A percentile compares a stretch with the other conserved stretches of the same genome.
These are phyloP conservation scores for Atta cephalotes DNA, from an alignment of 1,140 invertebrate species.

Conservation along the genomic window DNA sequence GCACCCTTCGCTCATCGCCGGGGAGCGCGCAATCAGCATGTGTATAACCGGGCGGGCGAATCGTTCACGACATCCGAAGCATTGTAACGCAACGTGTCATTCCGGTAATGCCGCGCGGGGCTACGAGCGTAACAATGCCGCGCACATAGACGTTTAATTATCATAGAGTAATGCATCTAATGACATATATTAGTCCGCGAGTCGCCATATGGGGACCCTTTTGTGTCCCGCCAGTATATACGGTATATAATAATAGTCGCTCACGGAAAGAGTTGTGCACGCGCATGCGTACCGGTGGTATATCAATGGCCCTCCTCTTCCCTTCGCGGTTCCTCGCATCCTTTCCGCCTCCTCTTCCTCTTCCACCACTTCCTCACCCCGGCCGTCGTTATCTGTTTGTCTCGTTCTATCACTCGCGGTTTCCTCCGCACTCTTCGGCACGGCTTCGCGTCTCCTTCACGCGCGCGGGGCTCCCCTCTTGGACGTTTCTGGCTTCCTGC, in stretches of 20 bases:
- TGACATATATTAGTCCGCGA: conserved; percentile 85
- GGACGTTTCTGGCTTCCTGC: conserved; percentile 57
- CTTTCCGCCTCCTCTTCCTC: conserved; percentile 34
- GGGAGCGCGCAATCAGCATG: conserved; percentile 63
- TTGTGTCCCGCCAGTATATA: conserved; percentile 74
- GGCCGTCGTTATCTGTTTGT: background rate
- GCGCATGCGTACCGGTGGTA: conserved; percentile 63
- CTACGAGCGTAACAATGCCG: conserved; percentile 85
- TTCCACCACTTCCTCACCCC: background rate
- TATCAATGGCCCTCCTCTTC: conserved; percentile 79
- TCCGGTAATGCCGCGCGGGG: conserved; percentile 82
- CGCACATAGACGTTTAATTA: conserved; percentile 86
- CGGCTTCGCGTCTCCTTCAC: conserved; percentile 10
- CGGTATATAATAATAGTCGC: conserved; percentile 76
- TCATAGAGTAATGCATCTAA: conserved; percentile 86
- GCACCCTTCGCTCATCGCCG: conserved; percentile 32
- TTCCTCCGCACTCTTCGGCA: conserved; percentile 35
- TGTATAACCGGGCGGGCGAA: conserved; percentile 68
- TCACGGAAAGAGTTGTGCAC: conserved; percentile 75
- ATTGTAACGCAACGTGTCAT: conserved; percentile 86
- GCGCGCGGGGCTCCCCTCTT: conserved; percentile 14
- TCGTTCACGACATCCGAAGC: conserved; percentile 84
- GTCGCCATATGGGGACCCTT: conserved; percentile 84
- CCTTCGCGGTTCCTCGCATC: conserved; percentile 76
- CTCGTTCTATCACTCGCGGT: conserved; percentile 9